Evolutionary conservation across 2,797 vertebrate species (phyloP), one percentile per base, ranked within the genome.

Genomic region (Malacoraja senta): DNA sequence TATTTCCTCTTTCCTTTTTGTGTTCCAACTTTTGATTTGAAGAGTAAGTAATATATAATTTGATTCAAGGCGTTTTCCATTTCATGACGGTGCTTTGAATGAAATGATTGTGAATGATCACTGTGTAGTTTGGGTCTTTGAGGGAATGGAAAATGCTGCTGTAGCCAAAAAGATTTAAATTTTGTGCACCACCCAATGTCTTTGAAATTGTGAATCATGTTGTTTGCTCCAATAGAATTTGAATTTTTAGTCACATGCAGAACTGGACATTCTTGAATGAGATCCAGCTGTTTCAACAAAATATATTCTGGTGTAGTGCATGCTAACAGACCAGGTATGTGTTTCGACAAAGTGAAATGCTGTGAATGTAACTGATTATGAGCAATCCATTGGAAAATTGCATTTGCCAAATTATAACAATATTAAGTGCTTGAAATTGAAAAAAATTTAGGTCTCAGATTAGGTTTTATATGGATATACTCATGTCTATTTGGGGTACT

Each of bases 251-350:
- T 90, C 93, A 77, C 58, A 29, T 93, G 93, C 7, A 29, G 76
- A 74, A 86, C 24, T 93, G 80, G 95, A 95, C 95, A 96, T 97
- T 95, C 95, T 95, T 96, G 86, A 95, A 95, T 96, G 96, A 96
- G 95, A 91, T 79, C 53, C 93, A 58, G 84, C 93, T 93, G 93
- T 81, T 93, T 93, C 94, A 95, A 96, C 95, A 95, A 95, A 95
- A 96, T 53, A 94, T 96, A 58, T 96, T 96, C 96, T 95, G 95
- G 80, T 93, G 94, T 79, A 93, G 93, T 93, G 93, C 76, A 81
- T 93, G 77, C 94, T 93, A 94, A 94, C 63, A 93, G 93, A 93
- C 74, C 86, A 95, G 96, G 96, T 96, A 97, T 97, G 96, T 95
- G 95, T 94, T 93, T 68, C 80, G 90, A 93, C 95, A 94, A 24